These are phyloP conservation scores for Dicrostonyx torquatus DNA, from an alignment of 2,797 vertebrate genomes.

Conservation along the genomic window DNA sequence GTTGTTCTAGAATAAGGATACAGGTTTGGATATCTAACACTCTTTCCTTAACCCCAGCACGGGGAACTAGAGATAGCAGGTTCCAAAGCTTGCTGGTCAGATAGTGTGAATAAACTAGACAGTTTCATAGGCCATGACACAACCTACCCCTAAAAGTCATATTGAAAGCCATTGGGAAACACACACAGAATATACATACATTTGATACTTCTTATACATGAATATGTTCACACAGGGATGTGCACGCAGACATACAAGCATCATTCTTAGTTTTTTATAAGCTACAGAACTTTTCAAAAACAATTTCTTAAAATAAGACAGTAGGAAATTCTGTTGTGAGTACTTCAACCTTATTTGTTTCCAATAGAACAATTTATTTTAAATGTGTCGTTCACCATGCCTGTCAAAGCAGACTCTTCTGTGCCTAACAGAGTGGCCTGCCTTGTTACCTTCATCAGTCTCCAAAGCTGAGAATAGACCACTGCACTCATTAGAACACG, in stretches of 20 bases:
- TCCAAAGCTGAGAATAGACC: slow-evolving; percentile 75
- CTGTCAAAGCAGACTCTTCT: slow-evolving; percentile 72
- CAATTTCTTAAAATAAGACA: background rate
- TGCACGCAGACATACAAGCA: background rate
- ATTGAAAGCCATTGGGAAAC: background rate
- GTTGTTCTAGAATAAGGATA: background rate
- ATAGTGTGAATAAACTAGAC: background rate
- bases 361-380: slow-evolving; percentile 82
- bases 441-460: slow-evolving; percentile 83
- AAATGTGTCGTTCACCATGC: slow-evolving; percentile 65
- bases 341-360: slow-evolving; percentile 68
- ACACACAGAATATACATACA: background rate
- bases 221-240: too few relatives aligned
- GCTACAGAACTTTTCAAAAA: background rate
- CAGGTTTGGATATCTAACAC: background rate
- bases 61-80: too few relatives aligned
- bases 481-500: slow-evolving; percentile 81
- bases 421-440: slow-evolving; percentile 81
- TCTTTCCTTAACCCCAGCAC: too few relatives aligned
- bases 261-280: background rate
- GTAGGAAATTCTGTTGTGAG: slow-evolving; percentile 53
- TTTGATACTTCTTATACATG: background rate
- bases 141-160: background rate
- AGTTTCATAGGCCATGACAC: background rate
- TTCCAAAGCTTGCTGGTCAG: background rate